Base-by-base conservation (phyloP, 2,888 invertebrate species). In the Raillietiella orientalis region DNA sequence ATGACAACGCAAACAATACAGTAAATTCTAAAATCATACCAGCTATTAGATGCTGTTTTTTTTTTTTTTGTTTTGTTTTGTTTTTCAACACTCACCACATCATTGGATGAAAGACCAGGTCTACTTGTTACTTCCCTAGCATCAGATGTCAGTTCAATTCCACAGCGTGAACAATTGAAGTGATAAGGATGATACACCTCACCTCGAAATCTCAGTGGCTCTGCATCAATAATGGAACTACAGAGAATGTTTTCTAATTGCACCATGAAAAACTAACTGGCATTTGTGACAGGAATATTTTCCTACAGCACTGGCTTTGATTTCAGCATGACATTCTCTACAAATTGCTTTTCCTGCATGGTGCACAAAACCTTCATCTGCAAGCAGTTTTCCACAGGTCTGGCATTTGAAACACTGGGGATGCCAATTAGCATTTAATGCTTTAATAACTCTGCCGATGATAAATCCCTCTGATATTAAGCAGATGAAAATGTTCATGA, bases 181-280 rank as follows among this genome's bases (percentile, higher is more conserved):
- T 96, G 96, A 52, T 99, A 99, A 0, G 93, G 82, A 51, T 99
- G 96, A 54, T 82, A 99, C 21, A 84, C 75, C 50, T 96, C 96
- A 23, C 87, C 87, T 23, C 79, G 65, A 52, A 72, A 87, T 32
- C 72, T 63, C 37, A 82, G 50, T 2, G 79, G 82, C 40, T 72
- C 71, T 35, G 74, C 79, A 43, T 82, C 82, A 38, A 82, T 77
- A 22, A 75, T 10, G n/a, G 8, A 23, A 23, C 23, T 23, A 10
- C 19, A 19, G 19, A 9, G 8, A n/a, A n/a, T n/a, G n/a, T n/a
- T n/a, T n/a, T n/a, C n/a, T n/a, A n/a, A n/a, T n/a, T n/a, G n/a
- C n/a, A 11, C 11, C 9, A 23, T 10, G n/a, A 24, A 24, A 3
- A 23, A 60, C 77, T 60, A 52, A 87, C 82, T 87, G 84, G 63